These are phyloP conservation scores for Bovichtus variegatus DNA, from an alignment of 2,797 vertebrate species.

Conservation along the genomic window DNA sequence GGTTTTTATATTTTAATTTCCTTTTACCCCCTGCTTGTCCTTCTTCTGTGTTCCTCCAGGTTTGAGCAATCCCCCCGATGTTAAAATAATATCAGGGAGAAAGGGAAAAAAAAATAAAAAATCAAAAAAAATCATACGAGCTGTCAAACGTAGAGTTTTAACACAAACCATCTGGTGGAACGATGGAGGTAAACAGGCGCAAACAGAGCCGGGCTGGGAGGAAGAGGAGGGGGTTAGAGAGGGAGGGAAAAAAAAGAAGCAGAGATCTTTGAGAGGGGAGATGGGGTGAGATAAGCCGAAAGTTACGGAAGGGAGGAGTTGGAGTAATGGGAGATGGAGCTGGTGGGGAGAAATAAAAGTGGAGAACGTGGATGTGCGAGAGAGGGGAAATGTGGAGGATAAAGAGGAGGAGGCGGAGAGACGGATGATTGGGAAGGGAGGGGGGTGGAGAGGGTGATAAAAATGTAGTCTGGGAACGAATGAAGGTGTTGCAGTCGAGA, in stretches of 20 bases:
- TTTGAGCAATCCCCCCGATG: conserved; percentile 75
- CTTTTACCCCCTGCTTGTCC: conserved; percentile 72
- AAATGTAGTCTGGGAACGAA: conserved; percentile 69
- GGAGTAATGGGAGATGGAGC: conserved; percentile 47
- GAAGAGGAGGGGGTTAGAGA: conserved; percentile 46
- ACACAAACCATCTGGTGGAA: conserved; percentile 87
- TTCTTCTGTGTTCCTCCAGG: conserved; percentile 75
- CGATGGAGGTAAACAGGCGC: conserved; percentile 79
- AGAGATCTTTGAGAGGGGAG: conserved; percentile 61
- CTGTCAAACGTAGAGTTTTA: conserved; percentile 83
- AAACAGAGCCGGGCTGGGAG: conserved; percentile 65
- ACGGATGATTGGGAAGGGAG: conserved; percentile 42
- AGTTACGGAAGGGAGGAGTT: conserved; percentile 56
- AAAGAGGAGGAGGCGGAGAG: conserved; percentile 60
- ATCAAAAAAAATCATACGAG: conserved; percentile 62
- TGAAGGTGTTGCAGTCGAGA: conserved; percentile 68
- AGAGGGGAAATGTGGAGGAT: conserved; percentile 59
- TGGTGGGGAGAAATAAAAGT: conserved; percentile 8
- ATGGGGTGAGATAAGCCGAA: conserved; percentile 58
- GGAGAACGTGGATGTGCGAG: conserved; percentile 29
- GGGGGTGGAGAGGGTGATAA: conserved; percentile 58
- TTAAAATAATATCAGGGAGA: conserved; percentile 80
- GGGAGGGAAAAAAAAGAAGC: conserved; percentile 56
- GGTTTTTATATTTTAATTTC: conserved; percentile 82
- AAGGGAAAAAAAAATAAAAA: conserved; percentile 33